These are phyloP conservation scores for Drosophila rellima DNA, from an alignment of 2,888 invertebrate genomes.

Conservation along the genomic window DNA sequence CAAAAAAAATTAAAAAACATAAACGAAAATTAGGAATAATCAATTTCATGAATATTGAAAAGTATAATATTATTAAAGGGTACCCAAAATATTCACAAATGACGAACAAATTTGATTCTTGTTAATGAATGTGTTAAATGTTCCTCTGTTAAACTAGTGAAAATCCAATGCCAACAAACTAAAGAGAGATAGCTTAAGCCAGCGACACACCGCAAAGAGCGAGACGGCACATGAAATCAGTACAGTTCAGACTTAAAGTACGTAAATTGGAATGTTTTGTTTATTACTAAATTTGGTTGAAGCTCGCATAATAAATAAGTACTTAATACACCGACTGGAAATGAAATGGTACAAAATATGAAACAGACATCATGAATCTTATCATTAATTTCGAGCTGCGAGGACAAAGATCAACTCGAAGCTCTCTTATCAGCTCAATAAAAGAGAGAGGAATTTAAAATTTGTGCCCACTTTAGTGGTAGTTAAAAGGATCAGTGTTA, in stretches of 20 bases:
- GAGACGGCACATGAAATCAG: not conserved
- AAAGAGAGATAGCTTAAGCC: not conserved
- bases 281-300: conserved; percentile 14
- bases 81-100: too few species aligned
- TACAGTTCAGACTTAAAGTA: not conserved
- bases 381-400: not conserved
- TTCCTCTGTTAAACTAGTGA: not conserved
- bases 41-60: too few species aligned
- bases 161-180: not conserved
- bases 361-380: not conserved
- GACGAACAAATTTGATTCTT: too few species aligned
- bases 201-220: not conserved
- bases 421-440: conserved; percentile 10
- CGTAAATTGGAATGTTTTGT: conserved; percentile 5
- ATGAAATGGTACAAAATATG: not conserved
- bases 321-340: conserved; percentile 2
- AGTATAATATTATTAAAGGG: too few species aligned
- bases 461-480: not conserved
- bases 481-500: not conserved
- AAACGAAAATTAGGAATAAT: too few species aligned
- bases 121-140: too few species aligned
- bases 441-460: not conserved
- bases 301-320: conserved; percentile 5
- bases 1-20: too few species aligned
- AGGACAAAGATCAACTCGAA: conserved; percentile 6